Evolutionary conservation across 2,888 invertebrate species (phyloP).

Genomic region (Acrobasis repandana): DNA sequence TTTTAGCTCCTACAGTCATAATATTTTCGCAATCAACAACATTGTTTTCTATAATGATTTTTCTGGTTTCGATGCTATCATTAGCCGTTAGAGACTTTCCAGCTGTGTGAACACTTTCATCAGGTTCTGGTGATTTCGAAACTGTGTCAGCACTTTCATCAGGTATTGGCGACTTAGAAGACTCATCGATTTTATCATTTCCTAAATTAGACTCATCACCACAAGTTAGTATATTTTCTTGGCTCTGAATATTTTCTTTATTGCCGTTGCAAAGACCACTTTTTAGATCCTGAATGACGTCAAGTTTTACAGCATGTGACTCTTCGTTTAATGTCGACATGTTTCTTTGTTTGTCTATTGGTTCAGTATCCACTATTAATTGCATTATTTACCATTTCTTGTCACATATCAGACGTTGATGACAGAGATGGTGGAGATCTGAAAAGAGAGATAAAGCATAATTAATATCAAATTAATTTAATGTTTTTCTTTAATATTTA

Average conservation of each 20-base stretch:
- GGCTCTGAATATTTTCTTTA: constrained; percentile 41
- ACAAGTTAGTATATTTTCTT: constrained; percentile 34
- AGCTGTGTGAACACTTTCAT: not conserved
- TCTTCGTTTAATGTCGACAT: constrained; percentile 59
- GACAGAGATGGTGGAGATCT: constrained; percentile 39
- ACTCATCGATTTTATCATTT: constrained; percentile 25
- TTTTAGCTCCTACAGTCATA: not conserved
- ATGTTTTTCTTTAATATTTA: no score
- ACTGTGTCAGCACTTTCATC: not conserved
- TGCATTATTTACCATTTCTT: constrained; percentile 73
- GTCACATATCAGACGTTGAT: constrained; percentile 37
- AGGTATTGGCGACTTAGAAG: not conserved
- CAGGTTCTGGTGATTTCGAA: not conserved
- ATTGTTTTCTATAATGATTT: not conserved
- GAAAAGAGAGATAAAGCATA: constrained; percentile 47
- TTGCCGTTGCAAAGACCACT: constrained; percentile 41
- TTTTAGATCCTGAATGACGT: constrained; percentile 40
- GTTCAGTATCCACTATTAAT: constrained; percentile 64
- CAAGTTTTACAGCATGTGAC: constrained; percentile 45
- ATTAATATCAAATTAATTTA: not conserved
- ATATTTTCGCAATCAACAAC: not conserved
- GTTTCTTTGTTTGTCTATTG: constrained; percentile 51
- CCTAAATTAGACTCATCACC: constrained; percentile 27
- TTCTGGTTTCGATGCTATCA: not conserved
- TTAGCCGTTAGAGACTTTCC: not conserved